Conservation (phyloP, 1,140 invertebrate species). For the Venustaconcha ellipsiformis region DNA sequence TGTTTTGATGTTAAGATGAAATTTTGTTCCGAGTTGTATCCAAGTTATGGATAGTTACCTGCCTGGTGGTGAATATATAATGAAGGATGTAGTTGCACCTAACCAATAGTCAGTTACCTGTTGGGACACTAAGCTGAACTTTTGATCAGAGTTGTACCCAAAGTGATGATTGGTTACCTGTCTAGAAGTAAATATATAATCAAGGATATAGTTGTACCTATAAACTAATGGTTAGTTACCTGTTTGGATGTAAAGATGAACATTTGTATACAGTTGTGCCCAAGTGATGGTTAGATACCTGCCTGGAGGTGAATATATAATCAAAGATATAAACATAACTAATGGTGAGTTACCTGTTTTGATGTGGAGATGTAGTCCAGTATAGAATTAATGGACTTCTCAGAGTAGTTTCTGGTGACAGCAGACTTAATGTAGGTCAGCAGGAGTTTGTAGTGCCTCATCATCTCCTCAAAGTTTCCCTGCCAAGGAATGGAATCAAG, state of each 20-base stretch:
- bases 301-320: too few relatives aligned
- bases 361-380: slow-evolving; percentile 99
- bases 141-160: too few relatives aligned
- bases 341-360: slow-evolving; percentile 82
- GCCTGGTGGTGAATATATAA: too few relatives aligned
- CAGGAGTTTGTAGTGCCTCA: slow-evolving; percentile 95
- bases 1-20: slow-evolving; percentile 99
- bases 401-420: slow-evolving; percentile 98
- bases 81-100: too few relatives aligned
- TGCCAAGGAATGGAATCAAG: slow-evolving; percentile 65
- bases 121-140: slow-evolving; percentile 64
- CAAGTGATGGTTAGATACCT: too few relatives aligned
- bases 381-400: slow-evolving; percentile 99
- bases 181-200: too few relatives aligned
- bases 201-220: too few relatives aligned
- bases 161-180: too few relatives aligned
- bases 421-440: slow-evolving; percentile 98
- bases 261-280: slow-evolving; percentile 66
- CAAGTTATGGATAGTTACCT: too few relatives aligned
- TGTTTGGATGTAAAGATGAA: slow-evolving; percentile 99
- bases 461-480: slow-evolving; percentile 97
- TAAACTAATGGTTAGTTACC: slow-evolving; percentile 71
- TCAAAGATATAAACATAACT: too few relatives aligned
- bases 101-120: slow-evolving; percentile 76
- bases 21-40: slow-evolving; percentile 65